Conservation (phyloP, 2,888 invertebrate genomes). For the Rhingia rostrata region DNA sequence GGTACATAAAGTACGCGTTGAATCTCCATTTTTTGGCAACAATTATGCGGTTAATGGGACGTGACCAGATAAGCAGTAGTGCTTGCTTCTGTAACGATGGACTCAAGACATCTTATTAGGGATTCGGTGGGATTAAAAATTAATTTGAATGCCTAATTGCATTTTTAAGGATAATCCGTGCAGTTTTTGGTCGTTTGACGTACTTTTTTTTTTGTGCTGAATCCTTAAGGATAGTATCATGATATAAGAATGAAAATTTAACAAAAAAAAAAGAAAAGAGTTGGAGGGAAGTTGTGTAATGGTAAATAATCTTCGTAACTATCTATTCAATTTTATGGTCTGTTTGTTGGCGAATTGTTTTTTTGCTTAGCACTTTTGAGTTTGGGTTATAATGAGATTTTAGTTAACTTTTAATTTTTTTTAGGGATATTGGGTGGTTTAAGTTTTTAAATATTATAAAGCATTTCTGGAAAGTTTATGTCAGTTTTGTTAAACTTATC, state of each 20-base stretch:
- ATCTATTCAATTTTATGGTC: neutral
- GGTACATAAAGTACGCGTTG: slow-evolving; percentile 5
- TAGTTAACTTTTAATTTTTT: too few species aligned
- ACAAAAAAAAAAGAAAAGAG: too few species aligned
- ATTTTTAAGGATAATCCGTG: slow-evolving; percentile 52
- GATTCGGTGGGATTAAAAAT: slow-evolving; percentile 72
- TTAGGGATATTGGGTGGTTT: too few species aligned
- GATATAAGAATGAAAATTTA: neutral
- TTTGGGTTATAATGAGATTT: too few species aligned
- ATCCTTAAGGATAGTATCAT: slow-evolving; percentile 5
- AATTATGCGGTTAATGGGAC: slow-evolving; percentile 64
- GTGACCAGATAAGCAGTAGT: slow-evolving; percentile 65
- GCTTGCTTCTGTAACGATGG: slow-evolving; percentile 39
- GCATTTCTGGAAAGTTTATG: too few species aligned
- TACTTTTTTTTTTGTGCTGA: neutral
- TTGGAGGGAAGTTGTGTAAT: neutral
- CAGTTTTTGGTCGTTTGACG: neutral
- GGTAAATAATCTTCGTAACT: slow-evolving; percentile 2
- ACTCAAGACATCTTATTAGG: slow-evolving; percentile 60
- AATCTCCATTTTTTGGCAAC: slow-evolving; percentile 48
- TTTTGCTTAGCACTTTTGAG: too few species aligned
- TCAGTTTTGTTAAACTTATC: too few species aligned
- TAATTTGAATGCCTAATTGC: slow-evolving; percentile 69
- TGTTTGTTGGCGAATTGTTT: too few species aligned
- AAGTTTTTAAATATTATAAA: too few species aligned